These are phyloP conservation scores for Frieseomelitta varia DNA, from an alignment of 1,140 invertebrate genomes.

Conservation along the genomic window DNA sequence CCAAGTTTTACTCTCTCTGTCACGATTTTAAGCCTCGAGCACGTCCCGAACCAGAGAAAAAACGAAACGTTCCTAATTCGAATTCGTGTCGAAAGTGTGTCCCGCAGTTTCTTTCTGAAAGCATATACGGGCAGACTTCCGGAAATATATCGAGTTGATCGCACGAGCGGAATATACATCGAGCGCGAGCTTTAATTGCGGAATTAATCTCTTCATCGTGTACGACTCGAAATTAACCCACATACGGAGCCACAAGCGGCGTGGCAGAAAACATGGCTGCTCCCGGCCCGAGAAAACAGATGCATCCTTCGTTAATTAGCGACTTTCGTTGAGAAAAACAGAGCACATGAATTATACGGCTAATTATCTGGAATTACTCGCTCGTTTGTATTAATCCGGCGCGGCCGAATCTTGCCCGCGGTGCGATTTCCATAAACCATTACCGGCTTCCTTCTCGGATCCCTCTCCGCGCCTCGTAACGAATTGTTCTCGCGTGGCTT, in stretches of 20 bases:
- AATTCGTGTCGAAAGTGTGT: no score
- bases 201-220: slow-evolving; percentile 28
- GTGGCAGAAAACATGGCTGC: background rate
- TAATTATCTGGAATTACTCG: slow-evolving; percentile 32
- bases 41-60: no score
- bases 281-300: background rate
- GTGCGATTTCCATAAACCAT: slow-evolving; percentile 13
- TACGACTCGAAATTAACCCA: slow-evolving; percentile 35
- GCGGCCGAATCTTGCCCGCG: background rate
- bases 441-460: background rate
- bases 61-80: no score
- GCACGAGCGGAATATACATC: background rate
- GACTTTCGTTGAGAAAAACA: slow-evolving; percentile 37
- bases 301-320: slow-evolving; percentile 49
- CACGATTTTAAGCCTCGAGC: no score
- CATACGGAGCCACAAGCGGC: background rate
- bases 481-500: slow-evolving; percentile 2
- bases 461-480: background rate
- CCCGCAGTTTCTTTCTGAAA: background rate
- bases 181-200: slow-evolving; percentile 1
- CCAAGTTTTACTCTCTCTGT: no score
- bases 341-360: slow-evolving; percentile 30
- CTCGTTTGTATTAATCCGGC: slow-evolving; percentile 18
- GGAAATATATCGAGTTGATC: background rate
- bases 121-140: background rate